Percentiles rank a stretch among this genome's conserved stretches.
Evolutionary conservation across 2,797 vertebrate genomes (phyloP).

Genomic region (Diplodus sargus): DNA sequence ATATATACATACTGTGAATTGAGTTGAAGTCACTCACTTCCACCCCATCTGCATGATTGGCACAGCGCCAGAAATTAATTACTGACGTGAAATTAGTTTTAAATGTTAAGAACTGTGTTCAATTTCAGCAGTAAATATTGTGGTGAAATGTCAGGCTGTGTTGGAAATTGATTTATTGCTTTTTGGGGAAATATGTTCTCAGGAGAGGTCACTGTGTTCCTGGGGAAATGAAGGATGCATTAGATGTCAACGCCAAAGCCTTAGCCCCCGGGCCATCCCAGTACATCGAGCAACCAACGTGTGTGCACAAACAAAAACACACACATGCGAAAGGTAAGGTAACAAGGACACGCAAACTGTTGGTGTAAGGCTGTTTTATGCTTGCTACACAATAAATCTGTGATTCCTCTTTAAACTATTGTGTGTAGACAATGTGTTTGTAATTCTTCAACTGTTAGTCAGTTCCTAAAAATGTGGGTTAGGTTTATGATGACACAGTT

Average conservation of each 20-base stretch:
- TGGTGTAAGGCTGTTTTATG: constrained; percentile 8
- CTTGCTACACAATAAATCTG: not conserved
- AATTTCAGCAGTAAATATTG: constrained; percentile 76
- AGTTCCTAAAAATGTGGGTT: not conserved
- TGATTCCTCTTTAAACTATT: not conserved
- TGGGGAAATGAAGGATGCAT: constrained; percentile 79
- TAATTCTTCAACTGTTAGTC: not conserved
- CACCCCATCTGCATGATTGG: constrained; percentile 21
- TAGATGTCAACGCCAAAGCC: constrained; percentile 68
- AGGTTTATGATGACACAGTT: not conserved
- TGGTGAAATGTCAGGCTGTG: constrained; percentile 79
- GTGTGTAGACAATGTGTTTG: not conserved
- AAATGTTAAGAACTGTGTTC: constrained; percentile 84
- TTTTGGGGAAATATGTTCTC: constrained; percentile 71
- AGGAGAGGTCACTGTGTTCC: constrained; percentile 76
- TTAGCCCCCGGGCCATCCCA: constrained; percentile 56
- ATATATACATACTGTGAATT: not conserved
- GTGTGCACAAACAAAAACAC: not conserved
- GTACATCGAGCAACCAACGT: constrained; percentile 13
- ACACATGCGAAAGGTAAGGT: not conserved
- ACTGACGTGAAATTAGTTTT: constrained; percentile 74
- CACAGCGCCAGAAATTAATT: constrained; percentile 67
- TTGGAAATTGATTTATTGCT: constrained; percentile 84
- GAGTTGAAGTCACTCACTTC: constrained; percentile 6
- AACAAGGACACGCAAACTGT: constrained; percentile 40